Percentiles rank a stretch among this genome's conserved stretches.
phyloP scores from a whole-genome alignment of 2,113 vertebrate species.

The Antechinus stuartii region DNA sequence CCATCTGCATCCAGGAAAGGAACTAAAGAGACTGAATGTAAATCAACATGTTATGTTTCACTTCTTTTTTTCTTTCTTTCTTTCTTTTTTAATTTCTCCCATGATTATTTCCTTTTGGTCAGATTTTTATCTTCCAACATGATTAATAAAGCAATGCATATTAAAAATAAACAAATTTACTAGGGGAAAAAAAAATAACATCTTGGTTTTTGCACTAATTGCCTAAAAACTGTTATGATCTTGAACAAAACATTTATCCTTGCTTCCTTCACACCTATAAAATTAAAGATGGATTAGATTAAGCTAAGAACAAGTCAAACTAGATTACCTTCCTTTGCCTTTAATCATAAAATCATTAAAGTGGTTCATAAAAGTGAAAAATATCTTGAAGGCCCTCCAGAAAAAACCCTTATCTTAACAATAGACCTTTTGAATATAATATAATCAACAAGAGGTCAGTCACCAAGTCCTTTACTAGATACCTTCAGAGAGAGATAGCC shows the following conservation, averaged over 20 bases:
- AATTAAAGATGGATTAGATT: background rate
- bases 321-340: background rate
- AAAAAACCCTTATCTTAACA: background rate
- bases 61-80: too few relatives aligned
- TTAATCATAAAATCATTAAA: background rate
- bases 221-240: background rate
- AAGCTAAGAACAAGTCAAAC: background rate
- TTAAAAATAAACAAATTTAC: too few relatives aligned
- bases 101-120: too few relatives aligned
- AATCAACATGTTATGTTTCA: too few relatives aligned
- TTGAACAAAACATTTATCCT: slow-evolving; percentile 36
- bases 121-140: too few relatives aligned
- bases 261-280: background rate
- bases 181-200: background rate
- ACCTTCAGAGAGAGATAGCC: background rate
- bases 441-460: background rate
- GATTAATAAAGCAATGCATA: too few relatives aligned
- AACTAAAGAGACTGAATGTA: too few relatives aligned
- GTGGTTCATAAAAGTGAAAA: background rate
- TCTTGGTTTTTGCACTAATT: background rate
- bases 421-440: background rate
- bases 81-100: too few relatives aligned
- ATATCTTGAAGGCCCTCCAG: background rate
- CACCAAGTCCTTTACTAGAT: background rate
- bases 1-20: too few relatives aligned